phyloP scores from a whole-genome alignment of 2,888 invertebrate species.

The Adineta ricciae region DNA sequence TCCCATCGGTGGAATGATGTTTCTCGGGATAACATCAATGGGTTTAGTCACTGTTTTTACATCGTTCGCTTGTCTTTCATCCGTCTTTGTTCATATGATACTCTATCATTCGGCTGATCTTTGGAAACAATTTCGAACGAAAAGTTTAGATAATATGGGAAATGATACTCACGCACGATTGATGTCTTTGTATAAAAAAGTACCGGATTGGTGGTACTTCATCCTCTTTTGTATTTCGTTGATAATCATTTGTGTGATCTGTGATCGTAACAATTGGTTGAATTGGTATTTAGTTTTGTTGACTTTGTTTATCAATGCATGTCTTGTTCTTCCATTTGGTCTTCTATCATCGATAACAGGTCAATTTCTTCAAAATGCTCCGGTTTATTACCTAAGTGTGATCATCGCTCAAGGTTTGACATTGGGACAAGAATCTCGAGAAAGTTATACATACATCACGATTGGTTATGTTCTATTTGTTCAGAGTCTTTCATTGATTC shows the following conservation, averaged over 20 bases:
- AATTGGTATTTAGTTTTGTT: neutral
- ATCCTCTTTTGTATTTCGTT: neutral
- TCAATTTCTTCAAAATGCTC: neutral
- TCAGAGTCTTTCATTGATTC: neutral
- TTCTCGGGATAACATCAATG: too few relatives aligned
- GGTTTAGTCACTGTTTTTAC: neutral
- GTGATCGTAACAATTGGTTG: neutral
- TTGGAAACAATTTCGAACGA: neutral
- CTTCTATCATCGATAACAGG: neutral
- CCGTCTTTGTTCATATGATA: neutral
- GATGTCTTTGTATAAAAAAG: neutral
- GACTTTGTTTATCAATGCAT: neutral
- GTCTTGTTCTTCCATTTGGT: neutral
- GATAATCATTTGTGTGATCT: neutral
- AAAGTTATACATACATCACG: neutral
- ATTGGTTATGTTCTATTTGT: neutral
- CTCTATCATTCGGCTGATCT: neutral
- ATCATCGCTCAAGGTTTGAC: neutral
- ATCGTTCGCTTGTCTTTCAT: neutral
- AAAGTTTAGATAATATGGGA: neutral
- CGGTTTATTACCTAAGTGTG: neutral
- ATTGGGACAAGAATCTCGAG: neutral
- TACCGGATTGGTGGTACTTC: neutral
- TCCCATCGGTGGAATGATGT: too few relatives aligned
- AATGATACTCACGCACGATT: neutral